phyloP scores from a whole-genome alignment of 2,113 vertebrate species.

The Scomber japonicus region DNA sequence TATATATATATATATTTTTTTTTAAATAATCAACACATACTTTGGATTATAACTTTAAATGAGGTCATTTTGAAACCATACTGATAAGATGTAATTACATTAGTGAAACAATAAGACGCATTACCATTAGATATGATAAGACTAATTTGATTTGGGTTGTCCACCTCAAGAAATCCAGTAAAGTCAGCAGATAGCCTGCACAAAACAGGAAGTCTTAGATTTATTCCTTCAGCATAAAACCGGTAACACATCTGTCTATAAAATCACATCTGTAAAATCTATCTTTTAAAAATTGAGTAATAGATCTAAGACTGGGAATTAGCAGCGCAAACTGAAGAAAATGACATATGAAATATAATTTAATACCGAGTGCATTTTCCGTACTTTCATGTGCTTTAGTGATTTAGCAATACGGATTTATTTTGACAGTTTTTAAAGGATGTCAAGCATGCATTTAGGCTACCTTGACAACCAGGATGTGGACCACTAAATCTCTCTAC shows the following conservation, averaged over 20 bases:
- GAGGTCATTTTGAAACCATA: background rate
- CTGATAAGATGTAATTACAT: background rate
- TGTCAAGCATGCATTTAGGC: accelerated
- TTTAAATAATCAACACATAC: background rate
- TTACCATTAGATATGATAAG: background rate
- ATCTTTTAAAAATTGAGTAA: background rate
- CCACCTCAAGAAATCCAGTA: background rate
- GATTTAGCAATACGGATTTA: background rate
- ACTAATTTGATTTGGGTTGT: background rate
- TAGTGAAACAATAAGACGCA: background rate
- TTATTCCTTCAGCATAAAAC: conserved; percentile 15
- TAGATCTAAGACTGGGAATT: too few relatives aligned
- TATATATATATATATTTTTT: too few relatives aligned
- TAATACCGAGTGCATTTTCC: accelerated
- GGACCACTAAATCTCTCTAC: background rate
- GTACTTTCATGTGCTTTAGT: background rate
- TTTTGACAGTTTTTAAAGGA: conserved; percentile 33
- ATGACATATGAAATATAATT: too few relatives aligned
- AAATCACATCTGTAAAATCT: too few relatives aligned
- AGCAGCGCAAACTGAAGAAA: background rate
- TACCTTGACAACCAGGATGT: background rate
- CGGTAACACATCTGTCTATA: accelerated
- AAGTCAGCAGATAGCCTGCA: background rate
- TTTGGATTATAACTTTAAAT: background rate
- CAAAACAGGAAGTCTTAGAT: background rate